Base-by-base conservation (phyloP, 2,113 vertebrate species). In the Podiceps cristatus region DNA sequence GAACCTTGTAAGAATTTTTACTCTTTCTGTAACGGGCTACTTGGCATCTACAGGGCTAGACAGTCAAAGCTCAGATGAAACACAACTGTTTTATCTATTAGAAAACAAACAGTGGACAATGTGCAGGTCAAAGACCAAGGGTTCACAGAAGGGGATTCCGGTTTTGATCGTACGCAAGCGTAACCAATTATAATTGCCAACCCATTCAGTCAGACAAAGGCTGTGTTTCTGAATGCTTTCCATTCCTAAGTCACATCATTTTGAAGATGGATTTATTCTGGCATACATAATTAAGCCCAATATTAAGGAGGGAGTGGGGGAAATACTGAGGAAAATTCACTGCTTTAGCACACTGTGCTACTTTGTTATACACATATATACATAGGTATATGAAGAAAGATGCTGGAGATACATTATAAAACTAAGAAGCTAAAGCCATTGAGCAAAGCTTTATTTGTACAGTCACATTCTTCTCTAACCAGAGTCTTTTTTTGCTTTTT, bases 211-310 rank as follows among this genome's bases (percentile, higher is more conserved):
- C 91, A 90, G 93, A 94, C 90, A 89, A 97, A 98, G 53, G 22
- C 59, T 92, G 86, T 78, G 78, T 96, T 96, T 94, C 92, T 77
- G 80, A 69, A 58, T 60, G 75, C 56, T 77, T 94, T 49, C 22
- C 18, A 88, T 87, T 95, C 80, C 89, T 91, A 94, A 64, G 84
- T 83, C 90, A 97, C 49, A 24, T 53, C 45, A 59, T 94, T 97
- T 90, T 96, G 77, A 97, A 96, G 85, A 97, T 52, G 76, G 79
- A 96, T 97, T 97, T 96, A 95, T 97, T 96, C 91, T 93, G 84
- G 82, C 47, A 81, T 86, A 79, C 63, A 77, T 90, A 96, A 97
- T 88, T 77, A 69, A 90, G 29, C 1, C 16, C 85, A 85, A 66
- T 60, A 60, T 28, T 64, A 52, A 49, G 47, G 33, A 1, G 7